Conservation (phyloP, 2,888 invertebrate genomes). For the Limenitis arthemis region DNA sequence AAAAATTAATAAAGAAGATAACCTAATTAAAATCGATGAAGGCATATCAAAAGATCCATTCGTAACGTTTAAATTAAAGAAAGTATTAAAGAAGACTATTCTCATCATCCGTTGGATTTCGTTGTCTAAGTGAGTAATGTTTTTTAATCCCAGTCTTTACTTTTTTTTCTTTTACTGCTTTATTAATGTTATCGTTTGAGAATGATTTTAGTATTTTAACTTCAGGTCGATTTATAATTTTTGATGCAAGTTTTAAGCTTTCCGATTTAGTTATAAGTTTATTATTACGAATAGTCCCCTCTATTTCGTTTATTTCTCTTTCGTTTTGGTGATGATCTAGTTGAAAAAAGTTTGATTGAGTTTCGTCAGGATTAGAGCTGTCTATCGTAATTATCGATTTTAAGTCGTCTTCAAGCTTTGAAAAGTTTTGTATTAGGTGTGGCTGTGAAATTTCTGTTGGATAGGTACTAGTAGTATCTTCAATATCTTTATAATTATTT, state of each 20-base stretch:
- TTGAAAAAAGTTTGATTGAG: constrained; percentile 39
- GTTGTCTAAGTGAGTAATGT: constrained; percentile 64
- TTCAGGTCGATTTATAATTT: constrained; percentile 42
- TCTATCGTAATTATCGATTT: constrained; percentile 62
- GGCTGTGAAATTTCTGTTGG: constrained; percentile 48
- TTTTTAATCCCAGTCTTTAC: constrained; percentile 48
- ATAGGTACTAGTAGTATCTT: constrained; percentile 29
- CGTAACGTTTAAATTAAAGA: constrained; percentile 62
- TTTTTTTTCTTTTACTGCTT: constrained; percentile 40
- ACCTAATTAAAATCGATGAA: constrained; percentile 1
- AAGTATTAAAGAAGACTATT: constrained; percentile 56
- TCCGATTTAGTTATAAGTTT: constrained; percentile 63
- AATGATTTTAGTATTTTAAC: constrained; percentile 48
- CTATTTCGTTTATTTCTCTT: constrained; percentile 66
- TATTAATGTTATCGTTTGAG: constrained; percentile 56
- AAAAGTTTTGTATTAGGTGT: constrained; percentile 49
- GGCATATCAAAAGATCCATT: constrained; percentile 55
- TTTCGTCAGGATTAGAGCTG: constrained; percentile 57
- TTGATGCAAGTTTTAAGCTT: constrained; percentile 46
- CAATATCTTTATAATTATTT: constrained; percentile 25
- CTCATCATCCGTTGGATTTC: constrained; percentile 57
- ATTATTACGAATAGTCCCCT: constrained; percentile 64
- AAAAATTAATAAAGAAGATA: background rate
- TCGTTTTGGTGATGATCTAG: constrained; percentile 63
- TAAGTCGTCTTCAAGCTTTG: constrained; percentile 61